phyloP scores from a whole-genome alignment of 1,140 invertebrate genomes.

The Bombus consobrinus region DNA sequence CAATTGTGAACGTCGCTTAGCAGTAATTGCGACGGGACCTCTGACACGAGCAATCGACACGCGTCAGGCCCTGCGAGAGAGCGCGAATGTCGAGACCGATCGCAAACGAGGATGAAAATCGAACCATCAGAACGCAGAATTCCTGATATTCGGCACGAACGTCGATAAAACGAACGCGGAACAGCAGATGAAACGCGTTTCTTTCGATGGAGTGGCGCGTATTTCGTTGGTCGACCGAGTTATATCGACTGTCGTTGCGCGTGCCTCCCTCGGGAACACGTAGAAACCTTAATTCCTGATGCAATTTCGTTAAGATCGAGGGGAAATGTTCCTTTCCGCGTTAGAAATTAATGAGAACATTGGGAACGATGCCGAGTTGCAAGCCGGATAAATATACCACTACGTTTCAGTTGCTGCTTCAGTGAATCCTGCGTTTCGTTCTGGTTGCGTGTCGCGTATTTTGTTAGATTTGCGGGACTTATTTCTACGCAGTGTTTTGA shows the following conservation, averaged over 20 bases:
- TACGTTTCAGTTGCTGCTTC: not conserved
- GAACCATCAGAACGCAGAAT: not conserved
- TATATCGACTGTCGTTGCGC: not conserved
- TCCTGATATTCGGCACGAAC: not conserved
- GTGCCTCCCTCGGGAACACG: not conserved
- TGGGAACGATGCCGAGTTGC: not conserved
- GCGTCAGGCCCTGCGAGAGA: constrained; percentile 1
- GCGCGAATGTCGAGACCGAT: constrained; percentile 7
- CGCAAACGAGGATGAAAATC: constrained; percentile 15
- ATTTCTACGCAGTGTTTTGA: not conserved
- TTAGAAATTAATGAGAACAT: constrained; percentile 21
- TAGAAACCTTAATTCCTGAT: constrained; percentile 7
- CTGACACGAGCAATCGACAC: constrained; percentile 14
- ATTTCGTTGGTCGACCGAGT: not conserved
- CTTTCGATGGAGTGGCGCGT: not conserved
- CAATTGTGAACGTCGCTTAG: constrained; percentile 6
- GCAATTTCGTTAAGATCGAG: constrained; percentile 39
- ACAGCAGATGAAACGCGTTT: not conserved
- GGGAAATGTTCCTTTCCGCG: constrained; percentile 4
- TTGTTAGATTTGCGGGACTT: not conserved
- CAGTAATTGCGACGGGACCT: constrained; percentile 21
- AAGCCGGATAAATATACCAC: not conserved
- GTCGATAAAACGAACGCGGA: not conserved
- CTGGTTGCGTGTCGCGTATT: not conserved
- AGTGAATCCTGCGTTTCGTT: not conserved